Evolutionary conservation across 1,140 invertebrate genomes (phyloP).

Genomic region (Physella acuta): DNA sequence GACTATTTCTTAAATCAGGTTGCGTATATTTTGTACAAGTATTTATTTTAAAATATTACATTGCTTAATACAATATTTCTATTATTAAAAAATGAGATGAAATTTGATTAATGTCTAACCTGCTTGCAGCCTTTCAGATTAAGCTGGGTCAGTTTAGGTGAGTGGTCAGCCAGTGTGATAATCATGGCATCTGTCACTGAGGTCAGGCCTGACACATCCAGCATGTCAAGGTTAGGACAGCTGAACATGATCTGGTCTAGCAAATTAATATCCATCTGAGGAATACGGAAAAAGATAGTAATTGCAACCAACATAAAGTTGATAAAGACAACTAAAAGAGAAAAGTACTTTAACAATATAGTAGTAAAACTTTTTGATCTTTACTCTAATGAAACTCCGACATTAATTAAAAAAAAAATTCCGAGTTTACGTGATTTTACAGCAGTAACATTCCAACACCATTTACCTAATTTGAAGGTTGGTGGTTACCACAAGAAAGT

Average conservation of each 20-base stretch:
- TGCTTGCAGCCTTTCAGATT: slow-evolving; percentile 52
- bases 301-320: background rate
- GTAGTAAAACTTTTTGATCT: too few relatives aligned
- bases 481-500: too few relatives aligned
- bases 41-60: too few relatives aligned
- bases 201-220: slow-evolving; percentile 46
- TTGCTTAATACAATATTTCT: background rate
- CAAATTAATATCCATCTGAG: slow-evolving; percentile 42
- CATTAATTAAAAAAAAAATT: too few relatives aligned
- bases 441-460: too few relatives aligned
- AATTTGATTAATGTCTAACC: slow-evolving; percentile 30
- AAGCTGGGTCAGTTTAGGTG: slow-evolving; percentile 40
- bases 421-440: too few relatives aligned
- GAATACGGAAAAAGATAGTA: background rate
- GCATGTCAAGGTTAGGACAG: slow-evolving; percentile 45
- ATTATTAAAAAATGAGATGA: background rate
- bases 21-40: too few relatives aligned
- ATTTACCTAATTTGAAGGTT: too few relatives aligned
- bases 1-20: too few relatives aligned
- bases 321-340: background rate
- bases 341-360: too few relatives aligned
- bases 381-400: too few relatives aligned
- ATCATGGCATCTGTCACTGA: slow-evolving; percentile 46
- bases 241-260: slow-evolving; percentile 32
- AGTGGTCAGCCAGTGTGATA: slow-evolving; percentile 41